Evolutionary conservation across 2,888 invertebrate species (phyloP).

Genomic region (Blomia tropicalis): DNA sequence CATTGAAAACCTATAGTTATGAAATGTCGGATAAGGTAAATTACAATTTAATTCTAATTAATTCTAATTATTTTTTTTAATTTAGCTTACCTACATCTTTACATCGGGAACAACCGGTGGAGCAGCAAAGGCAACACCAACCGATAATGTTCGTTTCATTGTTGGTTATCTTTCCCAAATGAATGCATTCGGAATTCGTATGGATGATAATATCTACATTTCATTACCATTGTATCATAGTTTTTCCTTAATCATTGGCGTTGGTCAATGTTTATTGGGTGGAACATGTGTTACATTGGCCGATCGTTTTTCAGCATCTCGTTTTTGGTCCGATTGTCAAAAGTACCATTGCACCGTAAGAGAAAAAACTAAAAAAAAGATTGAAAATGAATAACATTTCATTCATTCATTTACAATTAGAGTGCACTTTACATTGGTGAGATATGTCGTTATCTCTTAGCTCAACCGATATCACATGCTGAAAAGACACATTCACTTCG

Average conservation of each 20-base stretch:
- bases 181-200: constrained; percentile 25
- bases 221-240: constrained; percentile 43
- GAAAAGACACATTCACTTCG: constrained; percentile 51
- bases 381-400: background rate
- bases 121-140: constrained; percentile 88
- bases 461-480: constrained; percentile 51
- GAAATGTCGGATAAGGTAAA: constrained; percentile 10
- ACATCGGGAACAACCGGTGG: constrained; percentile 92
- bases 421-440: constrained; percentile 74
- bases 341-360: constrained; percentile 82
- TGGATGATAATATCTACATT: constrained; percentile 39
- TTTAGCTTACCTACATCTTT: constrained; percentile 59
- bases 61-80: background rate
- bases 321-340: constrained; percentile 78
- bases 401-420: constrained; percentile 38
- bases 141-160: constrained; percentile 52
- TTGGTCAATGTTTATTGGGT: constrained; percentile 34
- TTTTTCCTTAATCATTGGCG: constrained; percentile 41
- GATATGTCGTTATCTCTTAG: constrained; percentile 71
- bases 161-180: background rate
- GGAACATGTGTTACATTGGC: constrained; percentile 64
- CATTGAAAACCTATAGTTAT: background rate
- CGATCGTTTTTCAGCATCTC: constrained; percentile 81
- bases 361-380: constrained; percentile 14
- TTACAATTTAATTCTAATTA: no score